Evolutionary conservation across 2,797 vertebrate species (phyloP).

Genomic region (Gobionotothen gibberifrons): DNA sequence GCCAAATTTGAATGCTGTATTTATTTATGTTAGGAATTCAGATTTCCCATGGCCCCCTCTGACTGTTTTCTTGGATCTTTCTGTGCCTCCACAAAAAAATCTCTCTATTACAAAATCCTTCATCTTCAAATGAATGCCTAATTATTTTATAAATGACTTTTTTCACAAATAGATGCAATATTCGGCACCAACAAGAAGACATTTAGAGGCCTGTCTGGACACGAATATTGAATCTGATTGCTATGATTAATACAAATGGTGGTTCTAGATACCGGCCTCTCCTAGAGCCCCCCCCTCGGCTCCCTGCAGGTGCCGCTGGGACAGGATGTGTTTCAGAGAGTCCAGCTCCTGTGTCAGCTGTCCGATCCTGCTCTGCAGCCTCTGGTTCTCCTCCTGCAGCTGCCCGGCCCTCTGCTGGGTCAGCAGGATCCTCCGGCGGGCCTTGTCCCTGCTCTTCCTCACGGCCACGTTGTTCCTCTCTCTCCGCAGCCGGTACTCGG

Average conservation of each 20-base stretch:
- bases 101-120: too few species aligned
- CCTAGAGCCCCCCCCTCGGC: slow-evolving; percentile 54
- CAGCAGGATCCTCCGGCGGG: slow-evolving; percentile 89
- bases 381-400: slow-evolving; percentile 92
- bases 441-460: slow-evolving; percentile 94
- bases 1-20: too few species aligned
- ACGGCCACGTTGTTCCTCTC: slow-evolving; percentile 94
- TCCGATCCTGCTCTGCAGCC: slow-evolving; percentile 88
- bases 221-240: not conserved
- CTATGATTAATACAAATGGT: not conserved
- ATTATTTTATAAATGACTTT: not conserved
- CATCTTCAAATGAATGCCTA: too few species aligned
- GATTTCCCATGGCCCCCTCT: too few species aligned
- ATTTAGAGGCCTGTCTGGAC: not conserved
- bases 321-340: slow-evolving; percentile 91
- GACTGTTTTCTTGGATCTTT: too few species aligned
- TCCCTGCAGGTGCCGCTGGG: slow-evolving; percentile 87
- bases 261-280: slow-evolving; percentile 62
- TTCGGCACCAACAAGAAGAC: not conserved
- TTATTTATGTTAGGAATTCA: too few species aligned
- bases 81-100: too few species aligned
- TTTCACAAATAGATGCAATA: slow-evolving; percentile 17
- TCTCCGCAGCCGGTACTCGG: slow-evolving; percentile 89
- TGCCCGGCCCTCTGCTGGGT: slow-evolving; percentile 92
- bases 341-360: slow-evolving; percentile 92